Evolutionary conservation across 2,888 invertebrate species (phyloP), one percentile per base, ranked within the genome.

Genomic region (Ichneumoninae sp.): DNA sequence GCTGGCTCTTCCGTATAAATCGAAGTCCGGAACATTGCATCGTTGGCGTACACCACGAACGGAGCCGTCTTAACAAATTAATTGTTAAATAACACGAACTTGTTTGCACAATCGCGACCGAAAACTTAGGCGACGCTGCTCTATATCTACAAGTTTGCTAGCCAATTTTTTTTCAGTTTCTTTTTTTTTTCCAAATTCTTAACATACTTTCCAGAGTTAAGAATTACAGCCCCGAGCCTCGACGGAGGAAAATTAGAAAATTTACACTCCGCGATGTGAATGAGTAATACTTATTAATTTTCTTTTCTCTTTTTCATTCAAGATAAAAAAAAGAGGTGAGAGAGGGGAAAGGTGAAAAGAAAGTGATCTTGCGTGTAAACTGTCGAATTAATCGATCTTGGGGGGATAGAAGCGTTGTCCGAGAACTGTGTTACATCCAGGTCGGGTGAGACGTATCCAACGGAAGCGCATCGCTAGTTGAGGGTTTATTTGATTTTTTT

Each of bases 161-260:
- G 93, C 92, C 93, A 93, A 93, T 90, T 93, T 92, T 72, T 72
- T 90, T 86, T 50, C 33, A 33, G 40, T 16, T 52, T 19, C 4
- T 60, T 60, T 19, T 19, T 16, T 60, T 60, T 19, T 54, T 54
- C 3, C 3, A 80, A 84, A 82, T 90, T 90, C 91, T 93, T 90
- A 93, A 93, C 93, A 93, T 93, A 93, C 80, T 91, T 92, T 86
- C 87, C 93, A 93, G 93, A 93, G 93, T 88, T 91, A 91, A 90
- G 88, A 89, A 91, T 92, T 89, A 89, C 82, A 89, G 90, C 90
- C 91, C 62, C 90, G 85, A 84, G 77, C 70, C 30, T 80, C 76
- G 74, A 72, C 72, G 68, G 19, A 66, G 70, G 60, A 30, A 13
- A 13, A 60, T 26, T 30, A 33, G 26, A 44, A 62, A 62, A 47